Conservation (phyloP, 2,113 vertebrate genomes). For the Oreotrochilus melanogaster region DNA sequence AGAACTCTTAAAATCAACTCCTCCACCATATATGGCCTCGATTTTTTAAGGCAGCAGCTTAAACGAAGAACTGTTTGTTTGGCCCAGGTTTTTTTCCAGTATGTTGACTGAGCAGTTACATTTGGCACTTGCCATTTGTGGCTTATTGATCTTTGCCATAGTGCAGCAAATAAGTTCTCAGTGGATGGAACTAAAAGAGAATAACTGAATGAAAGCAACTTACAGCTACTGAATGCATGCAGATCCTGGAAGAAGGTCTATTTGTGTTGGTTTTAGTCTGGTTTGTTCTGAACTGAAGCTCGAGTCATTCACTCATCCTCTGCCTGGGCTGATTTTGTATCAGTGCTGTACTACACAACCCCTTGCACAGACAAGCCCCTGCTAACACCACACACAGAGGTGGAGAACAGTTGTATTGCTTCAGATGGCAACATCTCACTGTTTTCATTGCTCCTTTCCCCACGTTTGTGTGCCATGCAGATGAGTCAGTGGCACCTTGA, state of each 20-base stretch:
- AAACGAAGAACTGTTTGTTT: not conserved
- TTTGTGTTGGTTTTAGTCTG: not conserved
- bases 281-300: not conserved
- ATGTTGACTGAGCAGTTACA: not conserved
- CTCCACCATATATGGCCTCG: not conserved
- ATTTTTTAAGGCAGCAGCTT: not conserved
- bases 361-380: not conserved
- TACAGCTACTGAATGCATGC: not conserved
- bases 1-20: not conserved
- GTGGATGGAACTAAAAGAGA: not conserved
- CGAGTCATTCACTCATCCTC: not conserved
- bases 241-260: not conserved
- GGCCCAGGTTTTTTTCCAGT: not conserved
- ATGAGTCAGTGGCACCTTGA: not conserved
- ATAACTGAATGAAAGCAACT: not conserved
- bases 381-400: fast-evolving
- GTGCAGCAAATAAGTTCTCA: not conserved
- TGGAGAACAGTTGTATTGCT: not conserved
- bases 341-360: not conserved
- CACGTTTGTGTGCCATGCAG: not conserved
- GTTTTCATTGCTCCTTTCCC: not conserved
- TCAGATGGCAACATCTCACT: not conserved
- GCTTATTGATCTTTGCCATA: not conserved
- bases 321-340: not conserved
- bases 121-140: not conserved